A percentile compares a stretch with the other conserved stretches of the same genome.
Conservation (phyloP, 2,113 vertebrate genomes). For the Ctenodactylus gundi region DNA sequence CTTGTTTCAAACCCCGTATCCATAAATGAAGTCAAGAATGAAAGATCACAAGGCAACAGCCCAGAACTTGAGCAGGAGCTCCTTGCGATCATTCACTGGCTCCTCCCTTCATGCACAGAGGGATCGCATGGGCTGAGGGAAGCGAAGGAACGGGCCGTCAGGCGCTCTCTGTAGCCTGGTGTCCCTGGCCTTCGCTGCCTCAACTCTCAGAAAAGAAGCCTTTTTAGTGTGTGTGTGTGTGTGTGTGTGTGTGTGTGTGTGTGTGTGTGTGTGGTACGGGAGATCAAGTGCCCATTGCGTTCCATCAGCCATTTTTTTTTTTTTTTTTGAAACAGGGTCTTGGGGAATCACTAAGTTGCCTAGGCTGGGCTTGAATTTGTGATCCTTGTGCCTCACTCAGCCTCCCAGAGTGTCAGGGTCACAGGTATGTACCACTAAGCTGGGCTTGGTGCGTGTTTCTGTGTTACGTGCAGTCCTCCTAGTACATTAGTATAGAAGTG, state of each 20-base stretch:
- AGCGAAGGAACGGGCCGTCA: neutral
- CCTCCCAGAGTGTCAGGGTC: too few relatives aligned
- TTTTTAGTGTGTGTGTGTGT: too few relatives aligned
- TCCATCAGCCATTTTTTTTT: too few relatives aligned
- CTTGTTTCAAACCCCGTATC: slow-evolving; percentile 32
- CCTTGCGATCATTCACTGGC: slow-evolving; percentile 33
- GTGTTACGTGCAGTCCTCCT: neutral
- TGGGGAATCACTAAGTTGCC: too few relatives aligned
- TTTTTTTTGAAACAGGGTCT: too few relatives aligned
- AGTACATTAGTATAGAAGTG: neutral
- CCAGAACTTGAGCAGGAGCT: neutral
- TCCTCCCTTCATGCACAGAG: slow-evolving; percentile 36
- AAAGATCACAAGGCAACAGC: neutral
- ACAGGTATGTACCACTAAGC: too few relatives aligned
- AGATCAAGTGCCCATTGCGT: too few relatives aligned
- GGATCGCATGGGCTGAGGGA: slow-evolving; percentile 10
- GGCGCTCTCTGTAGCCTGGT: slow-evolving; percentile 43
- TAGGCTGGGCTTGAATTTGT: too few relatives aligned
- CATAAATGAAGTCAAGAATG: slow-evolving; percentile 17
- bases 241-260: too few relatives aligned
- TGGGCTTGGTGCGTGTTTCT: neutral
- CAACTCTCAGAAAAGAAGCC: slow-evolving; percentile 6
- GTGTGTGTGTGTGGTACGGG: too few relatives aligned
- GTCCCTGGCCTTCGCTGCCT: neutral
- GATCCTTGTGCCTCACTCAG: too few relatives aligned